Evolutionary conservation across 2,888 invertebrate genomes (phyloP), one percentile per base, ranked within the genome.

Genomic region (Sinohyriopsis cumingii): DNA sequence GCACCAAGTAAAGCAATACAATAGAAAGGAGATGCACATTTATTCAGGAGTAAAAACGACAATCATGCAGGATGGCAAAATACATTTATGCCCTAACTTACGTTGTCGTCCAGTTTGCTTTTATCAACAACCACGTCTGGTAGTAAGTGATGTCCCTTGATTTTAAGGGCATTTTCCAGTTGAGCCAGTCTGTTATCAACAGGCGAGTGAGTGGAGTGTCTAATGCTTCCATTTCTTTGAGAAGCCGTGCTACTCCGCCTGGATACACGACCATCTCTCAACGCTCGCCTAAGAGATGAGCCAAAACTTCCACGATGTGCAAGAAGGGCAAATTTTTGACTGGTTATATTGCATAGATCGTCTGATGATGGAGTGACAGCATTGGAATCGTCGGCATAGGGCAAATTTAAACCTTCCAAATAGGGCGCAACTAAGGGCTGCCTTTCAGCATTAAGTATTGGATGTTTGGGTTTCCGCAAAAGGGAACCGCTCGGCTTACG

Each of bases 351-450:
- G 85, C 85, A 86, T 85, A 88, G 82, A 67, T 98, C 98, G 92
- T 98, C 98, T 79, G 97, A 97, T 95, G 97, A 96, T 68, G 98
- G 98, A 76, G 98, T 98, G 73, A 97, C 98, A 80, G 97, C 98
- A 89, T 96, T 96, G 78, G 97, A 97, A 91, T 98, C 98, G 90
- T 98, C 98, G 71, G 97, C 98, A 90, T 96, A 98, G 72, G 98
- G 98, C 88, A 98, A 93, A 91, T 87, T 86, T 62, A 87, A 78
- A 72, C 82, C 84, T 81, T 91, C 97, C 91, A 97, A 93, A 92
- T 97, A 97, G 82, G 97, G 96, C 82, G 97, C 93, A 80, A 98
- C 97, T 87, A 97, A 93, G 63, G 97, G 97, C 90, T 97, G 97
- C 81, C 96, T 94, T 91, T 98, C 97, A 89, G 95, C 73, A 56